phyloP scores from a whole-genome alignment of 2,888 invertebrate genomes.

The Callyntrura sp. region DNA sequence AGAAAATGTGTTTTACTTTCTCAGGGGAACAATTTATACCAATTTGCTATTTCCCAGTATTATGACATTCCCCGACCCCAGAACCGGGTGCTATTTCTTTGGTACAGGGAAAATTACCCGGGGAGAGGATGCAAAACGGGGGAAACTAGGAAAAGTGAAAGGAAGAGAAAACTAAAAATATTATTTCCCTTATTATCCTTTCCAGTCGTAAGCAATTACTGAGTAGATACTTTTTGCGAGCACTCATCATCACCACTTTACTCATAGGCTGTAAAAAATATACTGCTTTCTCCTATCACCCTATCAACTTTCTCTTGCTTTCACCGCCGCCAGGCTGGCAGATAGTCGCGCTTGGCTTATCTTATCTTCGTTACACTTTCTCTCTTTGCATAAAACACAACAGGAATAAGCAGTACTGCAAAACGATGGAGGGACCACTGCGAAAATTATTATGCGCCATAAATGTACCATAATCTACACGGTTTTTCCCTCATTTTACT shows the following conservation, averaged over 20 bases:
- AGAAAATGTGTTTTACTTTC: no score
- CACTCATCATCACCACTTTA: slow-evolving; percentile 10
- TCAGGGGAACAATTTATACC: slow-evolving; percentile 56
- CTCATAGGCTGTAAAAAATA: background rate
- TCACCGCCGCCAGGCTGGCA: no score
- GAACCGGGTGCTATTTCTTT: background rate
- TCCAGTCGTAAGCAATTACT: slow-evolving; percentile 62
- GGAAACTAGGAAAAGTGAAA: slow-evolving; percentile 18
- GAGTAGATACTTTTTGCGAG: slow-evolving; percentile 19
- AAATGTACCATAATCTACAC: no score
- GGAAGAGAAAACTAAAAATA: slow-evolving; percentile 32
- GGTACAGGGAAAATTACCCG: slow-evolving; percentile 4
- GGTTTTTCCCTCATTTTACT: no score
- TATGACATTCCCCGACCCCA: background rate
- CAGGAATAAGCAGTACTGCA: no score
- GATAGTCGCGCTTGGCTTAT: no score
- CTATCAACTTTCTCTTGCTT: background rate
- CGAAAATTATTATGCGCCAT: no score
- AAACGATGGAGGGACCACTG: no score
- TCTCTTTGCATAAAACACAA: no score
- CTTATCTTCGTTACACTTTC: no score
- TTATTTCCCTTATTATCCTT: slow-evolving; percentile 56
- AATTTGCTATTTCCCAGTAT: slow-evolving; percentile 26
- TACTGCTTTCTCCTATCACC: background rate
- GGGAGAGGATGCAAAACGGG: background rate